Percentiles rank a stretch among this genome's conserved stretches.
These are phyloP conservation scores for Daboia siamensis DNA, from an alignment of 2,113 vertebrate genomes.

Conservation along the genomic window DNA sequence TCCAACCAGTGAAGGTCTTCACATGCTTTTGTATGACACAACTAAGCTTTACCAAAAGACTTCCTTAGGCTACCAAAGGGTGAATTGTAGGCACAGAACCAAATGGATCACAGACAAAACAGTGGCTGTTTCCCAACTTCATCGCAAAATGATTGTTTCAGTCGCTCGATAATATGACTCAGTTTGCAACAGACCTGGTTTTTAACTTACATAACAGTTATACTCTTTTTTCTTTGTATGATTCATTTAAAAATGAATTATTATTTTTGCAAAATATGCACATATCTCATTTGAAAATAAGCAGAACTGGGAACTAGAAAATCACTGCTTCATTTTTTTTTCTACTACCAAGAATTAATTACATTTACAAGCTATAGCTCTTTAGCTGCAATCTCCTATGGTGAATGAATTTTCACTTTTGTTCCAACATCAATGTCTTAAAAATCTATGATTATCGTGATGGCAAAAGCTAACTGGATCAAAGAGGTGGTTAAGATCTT, in stretches of 20 bases:
- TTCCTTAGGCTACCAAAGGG: neutral
- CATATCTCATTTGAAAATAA: neutral
- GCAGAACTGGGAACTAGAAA: neutral
- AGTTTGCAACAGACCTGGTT: neutral
- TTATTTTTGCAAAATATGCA: neutral
- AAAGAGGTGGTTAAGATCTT: neutral
- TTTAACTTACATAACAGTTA: neutral
- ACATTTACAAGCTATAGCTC: neutral
- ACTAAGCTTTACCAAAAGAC: neutral
- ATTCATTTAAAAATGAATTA: neutral
- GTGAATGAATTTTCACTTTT: neutral
- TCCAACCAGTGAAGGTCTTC: conserved; percentile 1
- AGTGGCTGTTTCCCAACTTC: neutral
- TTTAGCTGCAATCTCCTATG: neutral
- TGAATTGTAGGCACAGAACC: neutral
- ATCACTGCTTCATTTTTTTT: neutral
- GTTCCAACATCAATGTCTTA: neutral
- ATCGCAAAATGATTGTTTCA: neutral
- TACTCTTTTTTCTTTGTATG: neutral
- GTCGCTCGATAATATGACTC: no score
- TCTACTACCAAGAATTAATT: neutral
- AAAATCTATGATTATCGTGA: neutral
- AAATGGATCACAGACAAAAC: neutral
- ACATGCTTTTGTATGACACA: neutral
- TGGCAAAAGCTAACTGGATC: neutral